phyloP scores from a whole-genome alignment of 2,888 invertebrate species.

The Drosophila eohydei region DNA sequence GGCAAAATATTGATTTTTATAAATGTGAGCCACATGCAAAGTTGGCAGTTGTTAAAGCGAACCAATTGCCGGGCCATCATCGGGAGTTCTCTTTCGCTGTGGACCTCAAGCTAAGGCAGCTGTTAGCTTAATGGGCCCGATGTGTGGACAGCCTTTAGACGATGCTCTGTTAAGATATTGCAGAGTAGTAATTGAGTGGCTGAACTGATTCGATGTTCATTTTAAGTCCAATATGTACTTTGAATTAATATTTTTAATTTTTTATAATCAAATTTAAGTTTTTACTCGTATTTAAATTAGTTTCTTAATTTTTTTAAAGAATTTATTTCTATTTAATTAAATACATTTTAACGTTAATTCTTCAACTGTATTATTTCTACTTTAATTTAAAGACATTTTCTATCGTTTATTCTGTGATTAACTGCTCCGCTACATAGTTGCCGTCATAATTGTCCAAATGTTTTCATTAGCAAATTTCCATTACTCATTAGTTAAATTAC shows the following conservation, averaged over 20 bases:
- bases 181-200: neutral
- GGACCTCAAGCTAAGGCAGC: constrained; percentile 28
- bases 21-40: constrained; percentile 73
- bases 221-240: too few species aligned
- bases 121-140: constrained; percentile 23
- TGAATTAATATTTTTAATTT: too few species aligned
- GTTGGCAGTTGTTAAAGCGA: constrained; percentile 74
- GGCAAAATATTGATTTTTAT: constrained; percentile 72
- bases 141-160: constrained; percentile 34
- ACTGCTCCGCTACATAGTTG: neutral
- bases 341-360: neutral
- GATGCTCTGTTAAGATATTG: neutral
- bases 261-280: too few species aligned
- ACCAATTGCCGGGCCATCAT: constrained; percentile 46
- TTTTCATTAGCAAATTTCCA: constrained; percentile 31
- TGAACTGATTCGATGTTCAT: neutral
- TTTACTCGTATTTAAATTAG: too few species aligned
- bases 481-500: constrained; percentile 48
- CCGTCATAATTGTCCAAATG: constrained; percentile 34
- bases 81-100: constrained; percentile 9
- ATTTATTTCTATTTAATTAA: too few species aligned
- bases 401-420: neutral
- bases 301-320: too few species aligned
- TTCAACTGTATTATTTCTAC: neutral
- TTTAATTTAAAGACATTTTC: neutral